phyloP scores from a whole-genome alignment of 2,113 vertebrate species.

The Periophthalmodon schlosseri region DNA sequence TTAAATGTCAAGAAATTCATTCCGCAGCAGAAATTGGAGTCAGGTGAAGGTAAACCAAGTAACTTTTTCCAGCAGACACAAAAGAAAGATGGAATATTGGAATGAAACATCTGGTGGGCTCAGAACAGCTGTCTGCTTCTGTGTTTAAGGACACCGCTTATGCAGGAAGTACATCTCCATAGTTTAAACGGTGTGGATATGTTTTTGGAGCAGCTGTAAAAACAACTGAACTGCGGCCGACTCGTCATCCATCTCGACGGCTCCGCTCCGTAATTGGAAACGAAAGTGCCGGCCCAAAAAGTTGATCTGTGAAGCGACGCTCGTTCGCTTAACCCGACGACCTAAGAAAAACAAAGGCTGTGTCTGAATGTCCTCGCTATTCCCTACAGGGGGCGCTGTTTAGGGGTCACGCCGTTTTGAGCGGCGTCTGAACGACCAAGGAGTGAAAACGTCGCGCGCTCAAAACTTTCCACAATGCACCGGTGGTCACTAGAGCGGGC shows the following conservation, averaged over 20 bases:
- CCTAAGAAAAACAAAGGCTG: no score
- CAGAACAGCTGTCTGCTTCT: neutral
- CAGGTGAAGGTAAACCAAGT: constrained; percentile 2
- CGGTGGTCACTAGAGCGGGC: no score
- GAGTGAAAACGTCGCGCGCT: no score
- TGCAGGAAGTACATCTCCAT: neutral
- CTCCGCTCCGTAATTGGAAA: constrained; percentile 37
- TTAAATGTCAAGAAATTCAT: constrained; percentile 9
- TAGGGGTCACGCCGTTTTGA: no score
- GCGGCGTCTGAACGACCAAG: no score
- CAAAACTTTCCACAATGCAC: no score
- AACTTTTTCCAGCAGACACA: neutral
- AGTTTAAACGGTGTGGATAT: neutral
- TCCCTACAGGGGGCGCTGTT: no score
- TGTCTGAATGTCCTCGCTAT: no score
- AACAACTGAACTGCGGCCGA: constrained; percentile 9
- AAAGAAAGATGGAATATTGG: neutral
- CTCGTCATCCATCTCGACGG: constrained; percentile 13
- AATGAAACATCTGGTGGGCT: neutral
- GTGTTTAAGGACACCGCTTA: neutral
- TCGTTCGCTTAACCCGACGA: constrained; percentile 17
- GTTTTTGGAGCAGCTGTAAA: neutral
- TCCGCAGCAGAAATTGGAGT: constrained; percentile 5
- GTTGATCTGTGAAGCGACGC: constrained; percentile 1
- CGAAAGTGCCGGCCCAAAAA: constrained; percentile 27